Base-by-base conservation (phyloP, 2,113 vertebrate species). In the Coreoperca whiteheadi region DNA sequence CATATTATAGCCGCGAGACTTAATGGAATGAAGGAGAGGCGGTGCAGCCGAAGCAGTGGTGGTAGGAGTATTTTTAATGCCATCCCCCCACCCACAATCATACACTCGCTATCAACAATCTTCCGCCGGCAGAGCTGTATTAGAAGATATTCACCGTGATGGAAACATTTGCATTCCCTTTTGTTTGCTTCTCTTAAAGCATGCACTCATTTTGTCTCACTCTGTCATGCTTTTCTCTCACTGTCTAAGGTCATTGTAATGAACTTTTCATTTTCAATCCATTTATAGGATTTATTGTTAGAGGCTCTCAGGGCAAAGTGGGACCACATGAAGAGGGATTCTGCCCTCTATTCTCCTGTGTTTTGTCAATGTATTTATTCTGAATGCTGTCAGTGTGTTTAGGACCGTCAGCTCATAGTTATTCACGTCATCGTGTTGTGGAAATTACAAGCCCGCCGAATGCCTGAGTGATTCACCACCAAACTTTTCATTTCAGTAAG, bases 401-500 rank as follows among this genome's bases (percentile, higher is more conserved):
- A 79, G 81, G 84, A 77, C 72, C 81, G 70, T 90, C 88, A 72
- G 77, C 88, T 89, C 88, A 88, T 90, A 91, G 88, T 92, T 91
- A 94, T 94, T 94, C 93, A 89, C 90, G 78, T 90, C 90, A 83
- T 90, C 86, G 57, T 85, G 84, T 87, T 84, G 88, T 85, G 87
- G 83, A 93, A 93, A 94, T 94, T 94, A 94, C 88, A 90, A 91
- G 71, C 79, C 72, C 41, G 48, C 75, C 34, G 68, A 92, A 93
- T 91, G 87, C 89, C 87, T 61, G 82, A 92, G 91, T 84, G 85
- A 92, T 94, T 94, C 90, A 82, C 82, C 79, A 1, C 81, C 82
- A 82, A 82, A 78, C 82, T 92, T 94, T 95, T 93, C 91, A 94
- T 95, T 95, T 90, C 91, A 94, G 94, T 89, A 92, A 88, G 88